Conservation (phyloP, 1,140 invertebrate genomes). For the Drosophila ambigua region DNA sequence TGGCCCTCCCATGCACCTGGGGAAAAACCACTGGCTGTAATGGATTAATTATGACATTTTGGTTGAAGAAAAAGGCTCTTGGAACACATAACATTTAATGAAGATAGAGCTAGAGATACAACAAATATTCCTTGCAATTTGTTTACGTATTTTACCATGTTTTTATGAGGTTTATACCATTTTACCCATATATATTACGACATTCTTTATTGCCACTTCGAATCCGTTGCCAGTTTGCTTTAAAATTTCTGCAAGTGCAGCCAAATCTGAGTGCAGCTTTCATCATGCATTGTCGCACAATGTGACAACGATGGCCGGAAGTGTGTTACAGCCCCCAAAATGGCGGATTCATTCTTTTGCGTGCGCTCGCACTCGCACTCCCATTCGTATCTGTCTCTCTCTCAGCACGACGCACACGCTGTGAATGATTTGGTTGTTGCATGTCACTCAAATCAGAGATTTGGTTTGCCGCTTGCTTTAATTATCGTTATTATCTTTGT, state of each 20-base stretch:
- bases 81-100: no score
- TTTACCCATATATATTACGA: no score
- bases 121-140: no score
- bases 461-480: conserved; percentile 77
- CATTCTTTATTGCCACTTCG: no score
- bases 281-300: conserved; percentile 53
- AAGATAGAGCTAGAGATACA: no score
- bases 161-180: not conserved
- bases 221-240: no score
- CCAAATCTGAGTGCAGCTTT: conserved; percentile 19
- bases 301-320: conserved; percentile 73
- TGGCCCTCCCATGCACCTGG: conserved; percentile 20
- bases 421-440: conserved; percentile 69
- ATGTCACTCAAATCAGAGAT: conserved; percentile 74
- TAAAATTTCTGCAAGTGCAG: conserved; percentile 21
- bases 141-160: no score
- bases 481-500: conserved; percentile 75
- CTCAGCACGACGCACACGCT: conserved; percentile 22
- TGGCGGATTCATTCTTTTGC: conserved; percentile 38
- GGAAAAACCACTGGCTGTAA: conserved; percentile 16
- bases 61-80: not conserved
- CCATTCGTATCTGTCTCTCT: not conserved
- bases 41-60: conserved; percentile 11
- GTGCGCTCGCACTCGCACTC: not conserved
- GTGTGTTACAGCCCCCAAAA: conserved; percentile 66